A percentile compares a stretch with the other conserved stretches of the same genome.
Conservation (phyloP, 2,888 invertebrate genomes). For the Apocheima hispidaria region DNA sequence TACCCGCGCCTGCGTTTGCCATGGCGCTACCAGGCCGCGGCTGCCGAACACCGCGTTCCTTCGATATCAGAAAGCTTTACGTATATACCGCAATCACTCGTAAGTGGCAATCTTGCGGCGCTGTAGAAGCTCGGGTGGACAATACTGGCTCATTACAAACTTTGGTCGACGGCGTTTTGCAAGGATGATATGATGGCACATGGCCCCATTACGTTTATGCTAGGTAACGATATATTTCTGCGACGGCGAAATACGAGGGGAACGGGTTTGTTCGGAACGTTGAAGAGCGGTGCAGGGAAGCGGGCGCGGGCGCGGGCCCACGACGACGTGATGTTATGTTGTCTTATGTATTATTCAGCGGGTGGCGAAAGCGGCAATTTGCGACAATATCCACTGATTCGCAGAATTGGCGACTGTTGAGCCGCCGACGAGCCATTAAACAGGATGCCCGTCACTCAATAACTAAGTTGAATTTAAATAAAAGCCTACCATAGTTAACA, state of each 20-base stretch:
- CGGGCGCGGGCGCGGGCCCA: conserved; percentile 50
- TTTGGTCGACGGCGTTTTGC: conserved; percentile 51
- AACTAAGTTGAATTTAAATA: conserved; percentile 78
- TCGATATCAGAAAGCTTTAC: conserved; percentile 32
- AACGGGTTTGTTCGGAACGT: conserved; percentile 59
- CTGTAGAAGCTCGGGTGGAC: conserved; percentile 8
- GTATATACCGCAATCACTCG: conserved; percentile 5
- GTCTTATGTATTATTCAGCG: conserved; percentile 85
- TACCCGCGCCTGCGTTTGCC: conserved; percentile 13
- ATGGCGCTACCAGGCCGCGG: conserved; percentile 12
- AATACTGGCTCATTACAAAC: conserved; percentile 53
- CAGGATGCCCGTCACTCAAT: conserved; percentile 81
- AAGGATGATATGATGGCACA: conserved; percentile 62
- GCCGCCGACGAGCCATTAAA: conserved; percentile 80
- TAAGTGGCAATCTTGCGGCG: conserved; percentile 36
- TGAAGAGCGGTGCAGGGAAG: conserved; percentile 45
- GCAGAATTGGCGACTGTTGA: conserved; percentile 78
- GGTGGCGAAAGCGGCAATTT: conserved; percentile 85
- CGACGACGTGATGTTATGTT: conserved; percentile 82
- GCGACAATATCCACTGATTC: conserved; percentile 85
- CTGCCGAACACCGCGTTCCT: conserved; percentile 14
- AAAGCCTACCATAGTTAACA: conserved; percentile 54
- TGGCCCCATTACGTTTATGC: conserved; percentile 63
- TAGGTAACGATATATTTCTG: conserved; percentile 62
- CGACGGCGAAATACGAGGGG: conserved; percentile 58